phyloP scores from a whole-genome alignment of 2,797 vertebrate genomes.

The Gallinago solitaria region DNA sequence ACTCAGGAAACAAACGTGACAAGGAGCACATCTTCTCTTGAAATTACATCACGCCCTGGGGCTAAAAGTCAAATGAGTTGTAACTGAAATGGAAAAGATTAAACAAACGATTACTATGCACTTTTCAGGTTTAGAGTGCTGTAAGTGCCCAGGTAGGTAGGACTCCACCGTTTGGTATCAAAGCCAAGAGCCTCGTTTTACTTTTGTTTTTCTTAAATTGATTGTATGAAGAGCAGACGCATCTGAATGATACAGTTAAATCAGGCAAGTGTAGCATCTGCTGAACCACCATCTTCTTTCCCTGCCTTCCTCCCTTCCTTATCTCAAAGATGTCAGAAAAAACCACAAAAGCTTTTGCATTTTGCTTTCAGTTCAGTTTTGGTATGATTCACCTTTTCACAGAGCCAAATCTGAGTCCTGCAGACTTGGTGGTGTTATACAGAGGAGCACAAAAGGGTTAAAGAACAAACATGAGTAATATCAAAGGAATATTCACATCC shows the following conservation, averaged over 20 bases:
- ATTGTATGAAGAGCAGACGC: neutral
- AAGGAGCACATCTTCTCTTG: neutral
- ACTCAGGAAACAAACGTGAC: neutral
- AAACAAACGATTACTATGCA: neutral
- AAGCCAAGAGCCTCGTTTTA: neutral
- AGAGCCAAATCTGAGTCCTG: neutral
- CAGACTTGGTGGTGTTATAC: neutral
- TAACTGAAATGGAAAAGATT: neutral
- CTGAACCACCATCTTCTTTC: neutral
- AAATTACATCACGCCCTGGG: neutral
- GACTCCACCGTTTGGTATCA: neutral
- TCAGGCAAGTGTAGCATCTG: neutral
- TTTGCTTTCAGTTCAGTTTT: neutral
- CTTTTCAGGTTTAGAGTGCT: neutral
- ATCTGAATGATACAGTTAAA: neutral
- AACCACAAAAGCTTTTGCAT: neutral
- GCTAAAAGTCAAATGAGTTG: neutral
- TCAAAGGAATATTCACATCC: slow-evolving; percentile 10
- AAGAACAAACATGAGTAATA: neutral
- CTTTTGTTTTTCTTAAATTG: neutral
- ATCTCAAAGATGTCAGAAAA: neutral
- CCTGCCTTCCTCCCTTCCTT: neutral
- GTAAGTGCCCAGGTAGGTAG: neutral
- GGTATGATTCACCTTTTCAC: neutral
- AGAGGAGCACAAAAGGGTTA: neutral